A percentile compares a stretch with the other conserved stretches of the same genome.
phyloP scores from a whole-genome alignment of 2,113 vertebrate genomes.

The Mastomys natalensis region DNA sequence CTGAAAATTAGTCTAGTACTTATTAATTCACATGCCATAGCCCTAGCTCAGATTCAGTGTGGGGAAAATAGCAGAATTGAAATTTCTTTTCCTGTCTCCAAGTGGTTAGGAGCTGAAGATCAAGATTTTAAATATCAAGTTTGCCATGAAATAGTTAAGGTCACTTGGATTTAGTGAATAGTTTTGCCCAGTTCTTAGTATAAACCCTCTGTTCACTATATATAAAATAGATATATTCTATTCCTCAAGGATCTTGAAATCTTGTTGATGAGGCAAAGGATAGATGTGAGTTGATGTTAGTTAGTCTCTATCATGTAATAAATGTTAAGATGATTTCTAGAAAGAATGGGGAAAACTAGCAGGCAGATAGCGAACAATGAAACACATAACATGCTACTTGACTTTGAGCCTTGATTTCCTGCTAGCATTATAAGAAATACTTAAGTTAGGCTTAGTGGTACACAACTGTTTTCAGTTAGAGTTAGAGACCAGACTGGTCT shows the following conservation, averaged over 20 bases:
- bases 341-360: background rate
- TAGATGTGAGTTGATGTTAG: background rate
- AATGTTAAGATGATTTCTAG: background rate
- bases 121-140: background rate
- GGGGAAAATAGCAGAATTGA: background rate
- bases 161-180: background rate
- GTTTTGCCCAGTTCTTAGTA: background rate
- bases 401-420: background rate
- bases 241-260: slow-evolving; percentile 2
- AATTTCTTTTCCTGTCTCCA: background rate
- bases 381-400: background rate
- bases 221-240: background rate
- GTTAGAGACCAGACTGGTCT: background rate
- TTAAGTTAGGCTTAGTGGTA: background rate
- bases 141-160: background rate
- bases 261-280: background rate
- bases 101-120: background rate
- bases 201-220: background rate
- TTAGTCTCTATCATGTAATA: background rate
- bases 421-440: background rate
- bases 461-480: background rate
- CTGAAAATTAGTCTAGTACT: background rate
- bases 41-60: background rate
- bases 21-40: slow-evolving; percentile 6
- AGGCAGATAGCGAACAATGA: background rate